Conservation (phyloP, 2,113 vertebrate genomes). For the Progne subis region DNA sequence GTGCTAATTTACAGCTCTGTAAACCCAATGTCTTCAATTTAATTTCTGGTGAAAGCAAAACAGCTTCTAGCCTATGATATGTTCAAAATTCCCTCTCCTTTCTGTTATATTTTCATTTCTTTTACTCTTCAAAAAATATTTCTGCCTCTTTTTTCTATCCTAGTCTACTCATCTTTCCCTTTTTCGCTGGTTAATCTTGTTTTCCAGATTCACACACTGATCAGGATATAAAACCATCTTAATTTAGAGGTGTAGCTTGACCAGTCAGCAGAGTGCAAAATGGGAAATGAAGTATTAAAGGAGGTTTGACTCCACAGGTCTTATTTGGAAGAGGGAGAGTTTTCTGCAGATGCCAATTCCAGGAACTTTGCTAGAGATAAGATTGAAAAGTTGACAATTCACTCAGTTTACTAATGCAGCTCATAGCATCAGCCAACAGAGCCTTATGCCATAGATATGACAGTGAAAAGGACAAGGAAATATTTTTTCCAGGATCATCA, state of each 20-base stretch:
- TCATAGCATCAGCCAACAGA: neutral
- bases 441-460: neutral
- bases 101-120: neutral
- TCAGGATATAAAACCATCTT: neutral
- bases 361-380: neutral
- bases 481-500: neutral
- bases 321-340: neutral
- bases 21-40: neutral
- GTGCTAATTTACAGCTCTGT: neutral
- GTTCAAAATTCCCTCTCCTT: neutral
- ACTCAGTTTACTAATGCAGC: neutral
- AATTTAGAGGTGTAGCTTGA: neutral
- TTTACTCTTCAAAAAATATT: neutral
- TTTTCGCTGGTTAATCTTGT: neutral
- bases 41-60: neutral
- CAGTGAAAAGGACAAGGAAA: neutral
- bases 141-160: neutral
- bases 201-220: neutral
- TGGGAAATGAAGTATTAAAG: neutral
- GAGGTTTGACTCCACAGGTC: neutral
- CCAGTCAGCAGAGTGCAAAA: neutral
- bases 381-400: neutral
- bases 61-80: neutral
- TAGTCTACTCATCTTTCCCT: neutral
- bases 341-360: neutral